phyloP scores from a whole-genome alignment of 2,113 vertebrate species.

The Chauna torquata region DNA sequence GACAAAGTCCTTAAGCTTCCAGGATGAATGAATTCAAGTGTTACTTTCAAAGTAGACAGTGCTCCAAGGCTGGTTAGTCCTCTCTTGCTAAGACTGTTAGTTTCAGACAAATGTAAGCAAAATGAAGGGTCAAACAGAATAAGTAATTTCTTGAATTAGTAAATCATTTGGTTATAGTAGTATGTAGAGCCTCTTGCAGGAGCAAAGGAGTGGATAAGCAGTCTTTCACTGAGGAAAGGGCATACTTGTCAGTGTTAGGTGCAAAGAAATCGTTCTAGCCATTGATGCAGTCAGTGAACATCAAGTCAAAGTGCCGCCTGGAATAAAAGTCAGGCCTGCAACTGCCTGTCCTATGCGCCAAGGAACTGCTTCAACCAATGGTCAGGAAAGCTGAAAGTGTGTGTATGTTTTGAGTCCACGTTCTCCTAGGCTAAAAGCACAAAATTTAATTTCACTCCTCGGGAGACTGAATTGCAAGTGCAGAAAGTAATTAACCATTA shows the following conservation, averaged over 20 bases:
- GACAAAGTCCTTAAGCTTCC: background rate
- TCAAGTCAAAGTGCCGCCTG: background rate
- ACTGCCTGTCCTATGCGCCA: background rate
- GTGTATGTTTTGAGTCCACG: background rate
- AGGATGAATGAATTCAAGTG: background rate
- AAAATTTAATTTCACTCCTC: constrained; percentile 64
- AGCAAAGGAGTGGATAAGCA: background rate
- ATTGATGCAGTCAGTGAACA: background rate
- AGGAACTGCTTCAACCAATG: background rate
- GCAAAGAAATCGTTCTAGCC: background rate
- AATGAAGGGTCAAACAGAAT: background rate
- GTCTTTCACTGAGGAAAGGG: background rate
- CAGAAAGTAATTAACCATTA: constrained; percentile 70
- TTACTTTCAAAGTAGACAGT: background rate
- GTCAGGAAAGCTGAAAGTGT: constrained; percentile 1
- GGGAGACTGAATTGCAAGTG: constrained; percentile 44
- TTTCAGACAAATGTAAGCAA: background rate
- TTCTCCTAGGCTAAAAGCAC: constrained; percentile 39
- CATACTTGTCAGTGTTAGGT: background rate
- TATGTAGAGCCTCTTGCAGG: background rate
- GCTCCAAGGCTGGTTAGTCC: background rate
- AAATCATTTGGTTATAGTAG: background rate
- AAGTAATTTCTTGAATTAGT: background rate
- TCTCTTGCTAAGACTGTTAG: background rate
- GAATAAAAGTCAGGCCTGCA: background rate